Percentiles rank a stretch among this genome's conserved stretches.
phyloP scores from a whole-genome alignment of 2,113 vertebrate genomes.

The Dipodomys merriami region DNA sequence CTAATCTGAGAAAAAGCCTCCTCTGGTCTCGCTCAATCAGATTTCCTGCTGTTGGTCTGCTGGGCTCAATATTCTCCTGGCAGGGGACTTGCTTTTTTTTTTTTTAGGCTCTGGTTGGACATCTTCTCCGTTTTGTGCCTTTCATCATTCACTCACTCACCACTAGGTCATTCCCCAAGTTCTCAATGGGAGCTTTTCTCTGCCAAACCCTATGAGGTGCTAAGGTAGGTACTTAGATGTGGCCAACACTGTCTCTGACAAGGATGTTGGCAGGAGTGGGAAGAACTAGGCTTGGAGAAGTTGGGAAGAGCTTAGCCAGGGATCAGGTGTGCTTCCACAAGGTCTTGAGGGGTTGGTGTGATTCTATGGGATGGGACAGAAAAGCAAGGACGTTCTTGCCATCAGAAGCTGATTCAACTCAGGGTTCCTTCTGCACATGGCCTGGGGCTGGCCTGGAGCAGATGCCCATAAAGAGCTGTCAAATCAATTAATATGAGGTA shows the following conservation, averaged over 20 bases:
- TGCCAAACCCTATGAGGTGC: background rate
- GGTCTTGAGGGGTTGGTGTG: background rate
- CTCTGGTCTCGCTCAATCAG: conserved; percentile 60
- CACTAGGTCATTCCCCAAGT: background rate
- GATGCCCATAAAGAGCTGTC: background rate
- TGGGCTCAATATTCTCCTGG: conserved; percentile 59
- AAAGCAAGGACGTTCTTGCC: background rate
- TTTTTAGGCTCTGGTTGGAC: conserved; percentile 54
- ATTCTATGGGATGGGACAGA: background rate
- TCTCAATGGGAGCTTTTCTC: background rate
- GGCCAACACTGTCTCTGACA: background rate
- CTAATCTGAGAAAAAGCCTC: conserved; percentile 72
- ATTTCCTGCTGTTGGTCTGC: conserved; percentile 55
- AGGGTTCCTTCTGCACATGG: background rate
- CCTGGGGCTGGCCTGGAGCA: background rate
- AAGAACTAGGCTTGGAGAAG: background rate
- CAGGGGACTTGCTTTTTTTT: conserved; percentile 43
- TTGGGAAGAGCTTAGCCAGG: background rate
- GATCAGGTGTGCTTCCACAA: no score
- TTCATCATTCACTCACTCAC: background rate
- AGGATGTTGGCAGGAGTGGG: background rate
- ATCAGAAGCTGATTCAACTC: background rate
- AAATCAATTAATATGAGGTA: background rate
- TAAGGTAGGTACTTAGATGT: background rate
- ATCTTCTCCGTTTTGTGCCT: background rate